These are phyloP conservation scores for Eciton burchellii DNA, from an alignment of 1,140 invertebrate genomes.

Conservation along the genomic window DNA sequence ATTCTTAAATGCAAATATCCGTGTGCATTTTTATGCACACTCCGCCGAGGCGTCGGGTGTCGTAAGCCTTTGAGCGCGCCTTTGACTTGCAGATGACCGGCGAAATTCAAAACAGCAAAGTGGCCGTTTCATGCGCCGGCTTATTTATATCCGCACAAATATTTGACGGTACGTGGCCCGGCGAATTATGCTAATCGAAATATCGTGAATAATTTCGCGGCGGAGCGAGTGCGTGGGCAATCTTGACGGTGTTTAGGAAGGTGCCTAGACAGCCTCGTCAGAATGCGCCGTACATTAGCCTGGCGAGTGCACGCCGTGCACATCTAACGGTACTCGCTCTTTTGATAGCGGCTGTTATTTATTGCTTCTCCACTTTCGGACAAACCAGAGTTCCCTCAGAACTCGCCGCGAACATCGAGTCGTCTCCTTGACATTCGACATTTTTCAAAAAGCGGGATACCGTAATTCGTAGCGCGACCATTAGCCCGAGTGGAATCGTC, in stretches of 20 bases:
- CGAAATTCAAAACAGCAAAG: conserved; percentile 70
- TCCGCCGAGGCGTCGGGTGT: conserved; percentile 46
- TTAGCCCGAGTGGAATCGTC: no score
- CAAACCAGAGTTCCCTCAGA: background rate
- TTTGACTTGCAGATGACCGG: conserved; percentile 70
- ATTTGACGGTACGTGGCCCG: conserved; percentile 50
- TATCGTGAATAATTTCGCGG: conserved; percentile 56
- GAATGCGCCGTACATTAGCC: background rate
- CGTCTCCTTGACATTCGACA: background rate
- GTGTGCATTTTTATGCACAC: conserved; percentile 70
- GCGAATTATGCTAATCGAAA: conserved; percentile 61
- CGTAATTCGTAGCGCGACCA: no score
- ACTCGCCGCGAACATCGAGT: background rate
- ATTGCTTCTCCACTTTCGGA: background rate
- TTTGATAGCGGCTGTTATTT: conserved; percentile 24
- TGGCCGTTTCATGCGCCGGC: conserved; percentile 57
- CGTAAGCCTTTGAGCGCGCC: conserved; percentile 66
- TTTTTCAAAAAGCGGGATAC: background rate
- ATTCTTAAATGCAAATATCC: conserved; percentile 71
- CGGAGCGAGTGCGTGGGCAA: conserved; percentile 37
- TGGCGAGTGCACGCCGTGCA: background rate
- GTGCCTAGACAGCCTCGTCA: conserved; percentile 16
- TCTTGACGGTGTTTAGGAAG: conserved; percentile 50
- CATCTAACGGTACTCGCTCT: conserved; percentile 27
- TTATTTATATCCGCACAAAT: conserved; percentile 59